Conservation (phyloP, 2,888 invertebrate genomes). For the Arrhopalites spinosus region DNA sequence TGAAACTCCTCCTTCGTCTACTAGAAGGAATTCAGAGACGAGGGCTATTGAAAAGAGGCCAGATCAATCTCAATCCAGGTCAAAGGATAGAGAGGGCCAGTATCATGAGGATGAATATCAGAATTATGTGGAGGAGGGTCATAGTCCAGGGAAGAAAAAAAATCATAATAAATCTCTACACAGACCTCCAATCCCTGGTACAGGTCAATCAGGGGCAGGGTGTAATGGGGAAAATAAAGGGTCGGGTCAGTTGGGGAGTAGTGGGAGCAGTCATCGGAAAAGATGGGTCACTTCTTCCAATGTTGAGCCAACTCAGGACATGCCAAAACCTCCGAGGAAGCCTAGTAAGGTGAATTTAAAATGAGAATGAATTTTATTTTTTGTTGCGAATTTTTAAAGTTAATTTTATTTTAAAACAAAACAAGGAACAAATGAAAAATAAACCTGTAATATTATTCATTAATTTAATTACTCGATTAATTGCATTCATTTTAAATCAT, state of each 20-base stretch:
- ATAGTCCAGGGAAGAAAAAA: not conserved
- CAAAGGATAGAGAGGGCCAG: not conserved
- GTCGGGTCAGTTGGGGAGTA: not conserved
- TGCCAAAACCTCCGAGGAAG: not conserved
- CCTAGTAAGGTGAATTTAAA: not conserved
- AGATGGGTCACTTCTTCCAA: not conserved
- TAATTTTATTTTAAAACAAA: no score
- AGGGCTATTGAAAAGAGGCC: not conserved
- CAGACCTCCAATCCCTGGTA: not conserved
- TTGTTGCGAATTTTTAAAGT: no score
- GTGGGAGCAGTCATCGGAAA: not conserved
- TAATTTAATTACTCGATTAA: no score
- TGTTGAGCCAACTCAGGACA: not conserved
- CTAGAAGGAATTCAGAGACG: not conserved
- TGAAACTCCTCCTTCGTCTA: not conserved
- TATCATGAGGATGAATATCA: not conserved
- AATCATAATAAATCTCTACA: not conserved
- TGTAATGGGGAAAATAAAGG: not conserved
- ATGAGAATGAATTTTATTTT: no score
- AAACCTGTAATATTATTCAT: no score
- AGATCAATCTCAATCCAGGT: no score
- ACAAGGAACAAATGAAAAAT: no score
- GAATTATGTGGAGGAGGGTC: not conserved
- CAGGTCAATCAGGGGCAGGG: not conserved
- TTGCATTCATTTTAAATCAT: no score